Evolutionary conservation across 1,140 invertebrate species (phyloP).

Genomic region (Trichonephila inaurata): DNA sequence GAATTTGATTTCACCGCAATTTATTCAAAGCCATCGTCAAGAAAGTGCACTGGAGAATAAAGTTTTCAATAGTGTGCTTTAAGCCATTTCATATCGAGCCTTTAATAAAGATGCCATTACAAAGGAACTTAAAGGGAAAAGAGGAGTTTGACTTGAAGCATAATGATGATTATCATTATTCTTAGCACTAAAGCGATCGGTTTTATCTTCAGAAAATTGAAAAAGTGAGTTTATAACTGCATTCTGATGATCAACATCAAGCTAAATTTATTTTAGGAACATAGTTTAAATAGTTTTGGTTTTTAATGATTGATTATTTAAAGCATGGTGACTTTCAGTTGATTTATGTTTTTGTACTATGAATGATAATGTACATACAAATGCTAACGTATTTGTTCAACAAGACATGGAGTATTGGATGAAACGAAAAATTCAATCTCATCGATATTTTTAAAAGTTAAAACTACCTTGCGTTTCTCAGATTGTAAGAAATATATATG

Average conservation of each 20-base stretch:
- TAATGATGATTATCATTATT: conserved; percentile 33
- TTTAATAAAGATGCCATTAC: not conserved
- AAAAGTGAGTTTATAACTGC: not conserved
- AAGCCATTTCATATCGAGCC: not conserved
- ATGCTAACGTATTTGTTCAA: too few relatives aligned
- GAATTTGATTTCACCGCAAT: not conserved
- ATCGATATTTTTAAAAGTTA: too few relatives aligned
- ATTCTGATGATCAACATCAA: not conserved
- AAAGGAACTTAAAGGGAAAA: not conserved
- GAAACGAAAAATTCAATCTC: too few relatives aligned
- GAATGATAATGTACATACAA: too few relatives aligned
- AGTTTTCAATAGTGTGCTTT: not conserved
- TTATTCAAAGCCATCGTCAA: not conserved
- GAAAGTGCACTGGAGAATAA: not conserved
- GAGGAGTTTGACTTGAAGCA: not conserved
- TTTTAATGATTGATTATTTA: too few relatives aligned
- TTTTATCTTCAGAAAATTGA: too few relatives aligned
- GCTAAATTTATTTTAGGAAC: not conserved
- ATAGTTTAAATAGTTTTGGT: too few relatives aligned
- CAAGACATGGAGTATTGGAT: too few relatives aligned
- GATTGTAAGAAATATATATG: too few relatives aligned
- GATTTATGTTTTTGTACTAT: too few relatives aligned
- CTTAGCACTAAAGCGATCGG: not conserved
- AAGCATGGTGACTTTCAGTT: too few relatives aligned
- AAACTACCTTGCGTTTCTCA: too few relatives aligned